Evolutionary conservation across 1,140 invertebrate genomes (phyloP), one percentile per base, ranked within the genome.

Genomic region (Coboldia fuscipes): DNA sequence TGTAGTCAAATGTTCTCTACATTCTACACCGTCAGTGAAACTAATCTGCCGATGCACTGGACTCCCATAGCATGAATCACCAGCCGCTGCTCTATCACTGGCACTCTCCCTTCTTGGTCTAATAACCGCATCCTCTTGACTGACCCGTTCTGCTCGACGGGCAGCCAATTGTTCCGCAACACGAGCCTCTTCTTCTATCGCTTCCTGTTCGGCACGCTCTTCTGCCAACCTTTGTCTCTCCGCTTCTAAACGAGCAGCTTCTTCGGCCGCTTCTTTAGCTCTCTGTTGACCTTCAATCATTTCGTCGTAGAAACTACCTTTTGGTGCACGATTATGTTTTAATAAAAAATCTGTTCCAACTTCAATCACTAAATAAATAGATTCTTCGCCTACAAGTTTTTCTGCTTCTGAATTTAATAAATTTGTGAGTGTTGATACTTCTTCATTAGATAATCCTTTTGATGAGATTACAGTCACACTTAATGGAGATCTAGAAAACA

Each of bases 231-330:
- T 20, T 36, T 42, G 51, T 44, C 45, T 66, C 58, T 44, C 62
- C 62, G 40, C 70, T n/a, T n/a, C n/a, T n/a, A n/a, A n/a, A n/a
- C n/a, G n/a, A n/a, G n/a, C 51, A 66, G 72, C 48, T 62, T 68
- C 47, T 20, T 12, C 14, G 12, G 7, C 21, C 56, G 54, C 44
- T 45, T 62, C 38, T 70, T 60, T 16, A 65, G 57, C 36, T 74
- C 60, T 39, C 68, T 58, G 46, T 69, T 64, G 38, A 64, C 54
- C 38, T 72, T 65, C 35, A 4, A 81, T 49, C 80, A 86, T 85
- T 54, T 85, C 73, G 39, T 85, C 80, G 49, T 83, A 82, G 54
- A 82, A 82, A 26, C 78, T 83, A 35, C 68, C 63, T 38, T 63
- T 66, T 2, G 66, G 65, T 14, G 78, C 75, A 46, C 73, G 74